Base-by-base conservation (phyloP, 2,113 vertebrate species). In the Pteruthius melanotis region DNA sequence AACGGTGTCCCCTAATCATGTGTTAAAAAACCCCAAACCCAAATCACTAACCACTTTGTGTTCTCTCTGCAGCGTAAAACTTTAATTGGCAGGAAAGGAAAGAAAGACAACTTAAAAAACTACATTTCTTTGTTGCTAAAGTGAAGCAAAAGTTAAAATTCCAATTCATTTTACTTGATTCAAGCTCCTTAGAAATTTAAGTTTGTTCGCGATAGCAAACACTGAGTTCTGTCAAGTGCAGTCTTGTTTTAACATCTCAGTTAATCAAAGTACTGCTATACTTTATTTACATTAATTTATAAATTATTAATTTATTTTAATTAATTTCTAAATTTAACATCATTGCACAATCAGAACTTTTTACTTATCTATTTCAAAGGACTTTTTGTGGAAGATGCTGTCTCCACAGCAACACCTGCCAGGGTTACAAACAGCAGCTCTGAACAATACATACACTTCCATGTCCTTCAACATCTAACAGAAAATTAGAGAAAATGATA, bases 261-360 rank as follows among this genome's bases (percentile, higher is more conserved):
- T 83, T 91, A 91, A 91, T 84, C 52, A 49, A 84, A 93, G 54
- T 60, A 96, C 66, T 87, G 88, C 35, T 81, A 87, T 40, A 42
- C n/a, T 94, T 87, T 86, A 86, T 74, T 91, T 78, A 81, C 21
- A 57, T 63, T 63, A 49, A 71, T 76, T 65, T 56, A 75, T 35
- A 81, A 84, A 61, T 35, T 35, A 47, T 47, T 26, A 18, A 60
- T 76, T 91, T 64, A 64, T 68, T 89, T 66, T 47, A 35, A 72
- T 59, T 66, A n/a, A 28, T 57, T 49, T 68, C 69, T 56, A 78
- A 79, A 84, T 54, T 28, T 64, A 91, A 84, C 31, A 45, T 20
- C n/a, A 83, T 10, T 85, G 78, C 53, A 79, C 24, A 76, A 72
- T 56, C 40, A 39, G 52, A 20, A 75, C 37, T 40, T 84, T 56